Evolutionary conservation across 2,888 invertebrate species (phyloP).

Genomic region (Yponomeuta evonymella): DNA sequence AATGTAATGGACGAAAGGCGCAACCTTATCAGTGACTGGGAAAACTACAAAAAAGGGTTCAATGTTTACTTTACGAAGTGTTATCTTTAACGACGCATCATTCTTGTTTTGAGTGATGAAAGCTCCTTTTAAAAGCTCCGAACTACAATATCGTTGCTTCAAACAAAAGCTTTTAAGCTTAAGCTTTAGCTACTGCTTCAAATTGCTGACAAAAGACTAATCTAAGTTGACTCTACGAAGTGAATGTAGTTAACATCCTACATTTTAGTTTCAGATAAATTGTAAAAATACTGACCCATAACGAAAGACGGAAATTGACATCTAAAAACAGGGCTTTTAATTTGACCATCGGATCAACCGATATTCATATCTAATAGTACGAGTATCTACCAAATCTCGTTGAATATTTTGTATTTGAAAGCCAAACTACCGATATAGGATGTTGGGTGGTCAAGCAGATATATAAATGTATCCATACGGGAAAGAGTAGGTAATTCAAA

Average conservation of each 20-base stretch:
- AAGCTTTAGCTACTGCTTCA: neutral
- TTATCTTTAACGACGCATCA: conserved; percentile 16
- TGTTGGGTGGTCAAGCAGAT: conserved; percentile 1
- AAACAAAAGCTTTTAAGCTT: neutral
- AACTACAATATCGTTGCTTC: neutral
- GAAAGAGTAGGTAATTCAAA: neutral
- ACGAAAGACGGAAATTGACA: too few relatives aligned
- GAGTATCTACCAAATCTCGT: too few relatives aligned
- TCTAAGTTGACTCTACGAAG: neutral
- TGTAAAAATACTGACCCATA: too few relatives aligned
- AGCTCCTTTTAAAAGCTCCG: conserved; percentile 19
- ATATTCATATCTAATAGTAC: too few relatives aligned
- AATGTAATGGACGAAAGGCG: neutral
- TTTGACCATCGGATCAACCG: too few relatives aligned
- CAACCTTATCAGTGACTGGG: conserved; percentile 11
- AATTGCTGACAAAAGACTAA: neutral
- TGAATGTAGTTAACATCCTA: too few relatives aligned
- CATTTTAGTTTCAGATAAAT: too few relatives aligned
- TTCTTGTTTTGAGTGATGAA: conserved; percentile 13
- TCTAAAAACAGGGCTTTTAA: too few relatives aligned
- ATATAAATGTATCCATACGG: neutral
- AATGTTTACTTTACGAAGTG: conserved; percentile 33
- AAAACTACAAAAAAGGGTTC: conserved; percentile 33
- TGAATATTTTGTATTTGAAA: too few relatives aligned
- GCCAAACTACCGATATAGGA: neutral